phyloP scores from a whole-genome alignment of 2,113 vertebrate genomes.

The Grammomys dolichurus region DNA sequence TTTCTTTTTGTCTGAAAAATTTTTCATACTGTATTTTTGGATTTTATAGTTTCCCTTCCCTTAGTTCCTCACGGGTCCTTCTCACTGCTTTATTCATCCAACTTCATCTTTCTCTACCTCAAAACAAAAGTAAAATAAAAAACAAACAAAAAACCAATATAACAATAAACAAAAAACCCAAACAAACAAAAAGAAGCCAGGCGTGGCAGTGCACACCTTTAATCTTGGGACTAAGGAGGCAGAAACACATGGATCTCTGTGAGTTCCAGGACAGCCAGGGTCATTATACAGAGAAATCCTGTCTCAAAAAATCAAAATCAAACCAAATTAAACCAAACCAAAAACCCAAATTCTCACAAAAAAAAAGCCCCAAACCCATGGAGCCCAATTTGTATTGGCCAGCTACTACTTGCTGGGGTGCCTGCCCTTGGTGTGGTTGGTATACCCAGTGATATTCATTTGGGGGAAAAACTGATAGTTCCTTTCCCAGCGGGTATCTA shows the following conservation, averaged over 20 bases:
- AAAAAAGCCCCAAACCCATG: background rate
- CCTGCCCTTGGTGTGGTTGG: background rate
- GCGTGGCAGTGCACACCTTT: too few relatives aligned
- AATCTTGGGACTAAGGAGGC: too few relatives aligned
- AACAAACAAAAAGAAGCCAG: too few relatives aligned
- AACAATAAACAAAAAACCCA: background rate
- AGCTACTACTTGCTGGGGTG: background rate
- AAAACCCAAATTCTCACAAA: background rate
- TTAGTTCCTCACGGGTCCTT: background rate
- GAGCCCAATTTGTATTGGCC: background rate
- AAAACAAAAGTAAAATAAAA: background rate
- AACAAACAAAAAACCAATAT: background rate
- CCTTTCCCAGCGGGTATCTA: background rate
- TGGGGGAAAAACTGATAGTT: background rate
- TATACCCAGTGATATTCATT: background rate
- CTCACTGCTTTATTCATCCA: background rate
- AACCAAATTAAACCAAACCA: background rate
- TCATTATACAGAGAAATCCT: too few relatives aligned
- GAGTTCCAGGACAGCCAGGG: too few relatives aligned
- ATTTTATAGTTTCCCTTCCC: background rate
- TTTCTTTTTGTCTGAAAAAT: background rate
- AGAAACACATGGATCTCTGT: too few relatives aligned
- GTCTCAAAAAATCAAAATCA: too few relatives aligned
- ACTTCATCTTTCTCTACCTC: background rate
- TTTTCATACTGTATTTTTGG: background rate